Evolutionary conservation across 2,113 vertebrate species (phyloP).

Genomic region (Oreochromis niloticus): DNA sequence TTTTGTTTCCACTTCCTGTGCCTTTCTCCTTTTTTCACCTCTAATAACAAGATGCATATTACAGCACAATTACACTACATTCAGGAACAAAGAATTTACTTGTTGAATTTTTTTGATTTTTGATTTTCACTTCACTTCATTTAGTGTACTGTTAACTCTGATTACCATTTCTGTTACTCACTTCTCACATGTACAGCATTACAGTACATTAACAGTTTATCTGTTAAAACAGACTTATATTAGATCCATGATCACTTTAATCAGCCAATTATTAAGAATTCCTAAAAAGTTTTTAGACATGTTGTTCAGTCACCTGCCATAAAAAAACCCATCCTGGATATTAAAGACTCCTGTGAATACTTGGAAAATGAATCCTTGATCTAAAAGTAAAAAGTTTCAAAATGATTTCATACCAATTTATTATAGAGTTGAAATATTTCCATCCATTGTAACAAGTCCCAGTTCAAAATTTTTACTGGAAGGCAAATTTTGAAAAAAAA

Average conservation of each 20-base stretch:
- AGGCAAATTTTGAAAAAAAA: background rate
- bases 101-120: background rate
- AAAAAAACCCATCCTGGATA: background rate
- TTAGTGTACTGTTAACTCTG: background rate
- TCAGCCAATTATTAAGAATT: background rate
- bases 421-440: background rate
- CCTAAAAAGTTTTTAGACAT: background rate
- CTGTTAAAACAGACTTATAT: background rate
- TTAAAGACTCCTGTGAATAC: background rate
- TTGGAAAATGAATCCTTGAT: background rate
- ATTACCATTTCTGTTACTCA: background rate
- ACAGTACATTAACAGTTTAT: background rate
- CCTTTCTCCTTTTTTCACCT: background rate
- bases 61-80: background rate
- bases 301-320: background rate
- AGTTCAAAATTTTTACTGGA: background rate
- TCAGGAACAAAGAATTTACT: background rate
- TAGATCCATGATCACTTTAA: background rate
- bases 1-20: background rate
- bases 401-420: background rate
- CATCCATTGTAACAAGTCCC: background rate
- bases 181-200: background rate
- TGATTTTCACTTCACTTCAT: background rate
- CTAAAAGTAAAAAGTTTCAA: background rate
- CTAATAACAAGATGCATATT: background rate